phyloP scores from a whole-genome alignment of 2,888 invertebrate genomes.

The Gastracanthus pulcherrimus region DNA sequence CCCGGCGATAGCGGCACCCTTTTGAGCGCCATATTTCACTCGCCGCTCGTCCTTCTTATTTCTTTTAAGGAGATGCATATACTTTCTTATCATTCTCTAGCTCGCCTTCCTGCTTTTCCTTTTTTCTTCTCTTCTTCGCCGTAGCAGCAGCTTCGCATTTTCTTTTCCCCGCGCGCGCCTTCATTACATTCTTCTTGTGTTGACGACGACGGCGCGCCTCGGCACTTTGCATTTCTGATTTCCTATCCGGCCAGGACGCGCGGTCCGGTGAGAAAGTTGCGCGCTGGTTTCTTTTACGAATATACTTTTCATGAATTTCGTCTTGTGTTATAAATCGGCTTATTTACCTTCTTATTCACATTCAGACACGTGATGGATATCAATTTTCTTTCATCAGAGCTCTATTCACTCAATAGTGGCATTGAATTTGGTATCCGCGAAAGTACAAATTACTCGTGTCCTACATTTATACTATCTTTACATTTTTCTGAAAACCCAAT shows the following conservation, averaged over 20 bases:
- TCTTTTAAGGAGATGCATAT: slow-evolving; percentile 17
- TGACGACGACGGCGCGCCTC: slow-evolving; percentile 11
- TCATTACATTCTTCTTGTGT: slow-evolving; percentile 9
- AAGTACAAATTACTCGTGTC: too few species aligned
- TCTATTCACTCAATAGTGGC: not conserved
- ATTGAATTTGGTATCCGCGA: not conserved
- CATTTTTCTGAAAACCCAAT: too few species aligned
- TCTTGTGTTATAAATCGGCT: slow-evolving; percentile 20
- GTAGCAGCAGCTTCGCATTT: too few species aligned
- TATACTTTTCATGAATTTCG: slow-evolving; percentile 17
- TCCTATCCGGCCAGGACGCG: not conserved
- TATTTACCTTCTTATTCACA: slow-evolving; percentile 16
- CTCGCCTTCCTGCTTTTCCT: too few species aligned
- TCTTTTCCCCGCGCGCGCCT: slow-evolving; percentile 1
- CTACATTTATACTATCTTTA: too few species aligned
- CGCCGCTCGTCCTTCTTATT: not conserved
- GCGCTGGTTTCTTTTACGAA: not conserved
- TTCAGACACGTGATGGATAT: not conserved
- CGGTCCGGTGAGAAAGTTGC: not conserved
- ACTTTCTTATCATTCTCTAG: slow-evolving; percentile 18
- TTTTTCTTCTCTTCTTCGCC: too few species aligned
- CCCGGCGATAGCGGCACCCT: slow-evolving; percentile 2
- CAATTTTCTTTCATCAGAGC: slow-evolving; percentile 36
- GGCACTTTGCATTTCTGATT: slow-evolving; percentile 49
- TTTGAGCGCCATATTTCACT: not conserved